A percentile compares a stretch with the other conserved stretches of the same genome.
These are phyloP conservation scores for Eurypyga helias DNA, from an alignment of 2,113 vertebrate genomes.

Conservation along the genomic window DNA sequence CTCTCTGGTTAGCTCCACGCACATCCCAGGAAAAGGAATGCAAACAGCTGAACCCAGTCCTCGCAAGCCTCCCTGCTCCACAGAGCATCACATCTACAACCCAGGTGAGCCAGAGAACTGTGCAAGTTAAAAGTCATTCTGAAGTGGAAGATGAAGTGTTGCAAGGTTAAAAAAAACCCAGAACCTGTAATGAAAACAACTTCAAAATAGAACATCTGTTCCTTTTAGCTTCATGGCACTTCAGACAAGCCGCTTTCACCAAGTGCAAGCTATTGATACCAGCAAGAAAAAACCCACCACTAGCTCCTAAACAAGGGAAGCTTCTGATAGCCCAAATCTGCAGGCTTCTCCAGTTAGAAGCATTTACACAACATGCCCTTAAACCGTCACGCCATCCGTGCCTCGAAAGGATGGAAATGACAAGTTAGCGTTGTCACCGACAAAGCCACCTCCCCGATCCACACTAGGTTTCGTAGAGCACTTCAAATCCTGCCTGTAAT, in stretches of 20 bases:
- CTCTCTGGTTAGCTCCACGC: neutral
- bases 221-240: neutral
- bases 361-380: neutral
- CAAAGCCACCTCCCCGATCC: conserved; percentile 9
- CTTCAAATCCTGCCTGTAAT: neutral
- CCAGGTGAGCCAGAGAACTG: neutral
- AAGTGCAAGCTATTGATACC: neutral
- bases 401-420: neutral
- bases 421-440: neutral
- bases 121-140: neutral
- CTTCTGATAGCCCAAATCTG: neutral
- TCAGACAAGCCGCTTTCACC: neutral
- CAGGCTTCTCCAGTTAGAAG: neutral
- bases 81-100: neutral
- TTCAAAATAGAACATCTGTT: conserved; percentile 37
- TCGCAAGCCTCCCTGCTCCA: neutral
- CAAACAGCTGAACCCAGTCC: neutral
- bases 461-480: neutral
- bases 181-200: neutral
- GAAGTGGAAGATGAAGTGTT: neutral
- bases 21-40: neutral
- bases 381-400: neutral
- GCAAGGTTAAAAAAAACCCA: neutral
- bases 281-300: neutral
- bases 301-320: neutral